Base-by-base conservation (phyloP, 2,888 invertebrate genomes). In the Epistrophe eligans region DNA sequence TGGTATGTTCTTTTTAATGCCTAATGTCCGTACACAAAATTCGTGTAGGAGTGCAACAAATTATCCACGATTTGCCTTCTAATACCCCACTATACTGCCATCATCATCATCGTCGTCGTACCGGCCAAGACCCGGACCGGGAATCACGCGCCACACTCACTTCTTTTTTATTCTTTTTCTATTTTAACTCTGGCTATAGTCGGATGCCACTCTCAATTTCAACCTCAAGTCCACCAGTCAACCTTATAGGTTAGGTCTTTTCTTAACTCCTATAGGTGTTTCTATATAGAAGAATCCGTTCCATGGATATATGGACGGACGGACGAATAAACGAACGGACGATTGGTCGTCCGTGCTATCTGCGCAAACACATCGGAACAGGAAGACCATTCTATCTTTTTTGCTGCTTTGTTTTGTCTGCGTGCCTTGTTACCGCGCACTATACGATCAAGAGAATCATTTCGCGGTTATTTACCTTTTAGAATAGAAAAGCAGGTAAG, bases 1-100 rank as follows among this genome's bases (percentile, higher is more conserved):
- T 35, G 38, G 38, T 55, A 64, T 80, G 74, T 84, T 70, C 55
- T 71, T 70, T 66, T 32, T 70, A 77, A 70, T 85, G 82, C 73
- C 85, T 77, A 85, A 81, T 85, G 84, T 77, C 57, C 45, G 70
- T 79, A 83, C 87, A 79, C 64, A 87, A 74, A 74, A 72, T 76
- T 87, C 79, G 87, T 83, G 87, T 87, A 83, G 87, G 87, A 83
- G 87, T 83, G 70, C 83, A 87, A 87, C 87, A 87, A 87, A 87
- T 83, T 87, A 87, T 87, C 79, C 87, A 83, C 76, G 87, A 87
- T 72, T 83, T 83, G 66, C 83, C 74, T 71, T 79, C 85, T 15
- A n/a, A 13, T 19, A 45, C 66, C 35, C 17, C 38, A 28, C 57
- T n/a, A n/a, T n/a, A n/a, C n/a, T 8, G 38, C 43, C n/a, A 32